Conservation (phyloP, 1,140 invertebrate species). For the Atta cephalotes region DNA sequence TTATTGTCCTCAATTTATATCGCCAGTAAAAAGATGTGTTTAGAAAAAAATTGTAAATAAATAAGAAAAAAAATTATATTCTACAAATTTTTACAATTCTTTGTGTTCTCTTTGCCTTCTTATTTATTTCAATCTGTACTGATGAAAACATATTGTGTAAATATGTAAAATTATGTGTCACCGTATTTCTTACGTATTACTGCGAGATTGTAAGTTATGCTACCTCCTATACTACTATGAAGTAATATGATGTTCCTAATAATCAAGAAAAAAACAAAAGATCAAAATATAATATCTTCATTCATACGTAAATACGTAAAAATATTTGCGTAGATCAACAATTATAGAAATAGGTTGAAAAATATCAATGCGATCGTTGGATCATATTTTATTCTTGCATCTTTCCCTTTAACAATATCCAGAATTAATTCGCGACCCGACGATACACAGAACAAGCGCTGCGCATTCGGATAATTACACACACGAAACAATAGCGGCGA, state of each 20-base stretch:
- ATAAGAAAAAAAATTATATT: neutral
- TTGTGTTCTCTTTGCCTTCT: neutral
- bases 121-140: neutral
- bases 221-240: neutral
- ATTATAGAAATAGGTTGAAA: neutral
- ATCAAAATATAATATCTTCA: neutral
- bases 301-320: neutral
- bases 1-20: neutral
- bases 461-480: conserved; percentile 64
- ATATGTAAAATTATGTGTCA: neutral
- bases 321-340: neutral
- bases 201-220: conserved; percentile 7
- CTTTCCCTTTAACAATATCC: conserved; percentile 59
- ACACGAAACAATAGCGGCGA: conserved; percentile 52
- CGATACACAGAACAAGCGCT: conserved; percentile 37
- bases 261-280: neutral
- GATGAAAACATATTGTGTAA: neutral
- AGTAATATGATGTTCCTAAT: neutral
- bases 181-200: neutral
- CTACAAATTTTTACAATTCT: neutral
- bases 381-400: conserved; percentile 42
- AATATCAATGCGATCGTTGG: neutral
- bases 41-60: neutral
- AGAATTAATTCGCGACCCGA: conserved; percentile 23
- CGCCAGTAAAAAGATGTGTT: neutral